Conservation (phyloP, 2,113 vertebrate genomes). For the Neolamprologus variostigma region DNA sequence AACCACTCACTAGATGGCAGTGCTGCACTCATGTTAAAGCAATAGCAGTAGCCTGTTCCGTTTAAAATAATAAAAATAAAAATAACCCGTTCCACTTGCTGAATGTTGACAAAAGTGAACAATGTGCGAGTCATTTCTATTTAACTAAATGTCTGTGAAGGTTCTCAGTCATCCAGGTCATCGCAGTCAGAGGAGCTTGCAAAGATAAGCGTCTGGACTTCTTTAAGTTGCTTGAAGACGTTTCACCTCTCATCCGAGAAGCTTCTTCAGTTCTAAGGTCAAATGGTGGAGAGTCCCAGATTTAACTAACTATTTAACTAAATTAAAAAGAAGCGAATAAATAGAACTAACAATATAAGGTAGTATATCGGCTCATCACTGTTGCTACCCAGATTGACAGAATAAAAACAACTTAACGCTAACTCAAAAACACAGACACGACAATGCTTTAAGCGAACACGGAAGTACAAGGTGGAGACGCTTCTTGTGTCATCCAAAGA, state of each 20-base stretch:
- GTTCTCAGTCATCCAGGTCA: too few species aligned
- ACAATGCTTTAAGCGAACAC: neutral
- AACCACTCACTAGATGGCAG: neutral
- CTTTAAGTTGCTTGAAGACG: too few species aligned
- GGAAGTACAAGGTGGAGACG: neutral
- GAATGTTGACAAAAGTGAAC: neutral
- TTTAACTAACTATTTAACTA: too few species aligned
- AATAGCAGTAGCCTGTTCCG: neutral
- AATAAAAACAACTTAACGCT: neutral
- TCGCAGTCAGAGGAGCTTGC: too few species aligned
- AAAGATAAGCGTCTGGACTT: fast-evolving
- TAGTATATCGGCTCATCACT: neutral
- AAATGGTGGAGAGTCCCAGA: fast-evolving
- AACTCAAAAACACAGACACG: neutral
- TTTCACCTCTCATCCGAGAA: too few species aligned
- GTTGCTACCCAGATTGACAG: neutral
- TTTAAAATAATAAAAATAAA: neutral
- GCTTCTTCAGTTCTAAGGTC: too few species aligned
- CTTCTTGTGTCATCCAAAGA: neutral
- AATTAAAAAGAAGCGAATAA: neutral
- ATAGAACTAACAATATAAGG: neutral
- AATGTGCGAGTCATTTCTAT: neutral
- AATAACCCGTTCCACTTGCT: neutral
- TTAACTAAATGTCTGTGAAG: neutral
- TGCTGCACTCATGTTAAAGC: neutral